phyloP scores from a whole-genome alignment of 2,888 invertebrate genomes.

The Drosophila prolongata region DNA sequence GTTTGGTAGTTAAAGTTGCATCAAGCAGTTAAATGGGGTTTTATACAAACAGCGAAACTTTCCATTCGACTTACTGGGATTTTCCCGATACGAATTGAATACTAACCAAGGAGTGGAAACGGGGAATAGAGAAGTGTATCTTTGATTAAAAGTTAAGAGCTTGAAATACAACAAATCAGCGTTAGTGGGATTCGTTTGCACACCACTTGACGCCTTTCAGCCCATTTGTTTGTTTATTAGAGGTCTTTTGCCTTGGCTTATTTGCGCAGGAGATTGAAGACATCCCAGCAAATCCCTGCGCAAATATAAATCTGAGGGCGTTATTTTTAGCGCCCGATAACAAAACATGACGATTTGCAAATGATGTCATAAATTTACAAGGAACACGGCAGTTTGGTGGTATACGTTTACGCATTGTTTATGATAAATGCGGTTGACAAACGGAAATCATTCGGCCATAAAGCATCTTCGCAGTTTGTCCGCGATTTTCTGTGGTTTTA shows the following conservation, averaged over 20 bases:
- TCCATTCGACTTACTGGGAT: conserved; percentile 19
- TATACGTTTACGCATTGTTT: conserved; percentile 42
- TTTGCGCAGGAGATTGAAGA: conserved; percentile 38
- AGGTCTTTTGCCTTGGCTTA: conserved; percentile 10
- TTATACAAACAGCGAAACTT: conserved; percentile 27
- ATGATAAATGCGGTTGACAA: conserved; percentile 42
- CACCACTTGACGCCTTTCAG: conserved; percentile 41
- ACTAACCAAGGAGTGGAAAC: conserved; percentile 2
- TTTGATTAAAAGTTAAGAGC: conserved; percentile 39
- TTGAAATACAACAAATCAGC: conserved; percentile 35
- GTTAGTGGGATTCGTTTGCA: conserved; percentile 34
- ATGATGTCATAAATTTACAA: conserved; percentile 65
- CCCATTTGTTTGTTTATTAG: conserved; percentile 43
- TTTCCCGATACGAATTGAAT: conserved; percentile 9
- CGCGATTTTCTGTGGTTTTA: conserved; percentile 12
- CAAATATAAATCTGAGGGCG: conserved; percentile 36
- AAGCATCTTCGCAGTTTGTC: conserved; percentile 10
- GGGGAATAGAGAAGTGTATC: conserved; percentile 6
- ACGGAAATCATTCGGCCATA: conserved; percentile 21
- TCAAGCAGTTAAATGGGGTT: conserved; percentile 26
- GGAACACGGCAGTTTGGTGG: conserved; percentile 15
- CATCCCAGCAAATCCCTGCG: conserved; percentile 23
- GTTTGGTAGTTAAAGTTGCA: conserved; percentile 14
- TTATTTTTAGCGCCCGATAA: conserved; percentile 48
- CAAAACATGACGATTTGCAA: conserved; percentile 67